phyloP scores from a whole-genome alignment of 2,888 invertebrate genomes.

The Erebia palarica region DNA sequence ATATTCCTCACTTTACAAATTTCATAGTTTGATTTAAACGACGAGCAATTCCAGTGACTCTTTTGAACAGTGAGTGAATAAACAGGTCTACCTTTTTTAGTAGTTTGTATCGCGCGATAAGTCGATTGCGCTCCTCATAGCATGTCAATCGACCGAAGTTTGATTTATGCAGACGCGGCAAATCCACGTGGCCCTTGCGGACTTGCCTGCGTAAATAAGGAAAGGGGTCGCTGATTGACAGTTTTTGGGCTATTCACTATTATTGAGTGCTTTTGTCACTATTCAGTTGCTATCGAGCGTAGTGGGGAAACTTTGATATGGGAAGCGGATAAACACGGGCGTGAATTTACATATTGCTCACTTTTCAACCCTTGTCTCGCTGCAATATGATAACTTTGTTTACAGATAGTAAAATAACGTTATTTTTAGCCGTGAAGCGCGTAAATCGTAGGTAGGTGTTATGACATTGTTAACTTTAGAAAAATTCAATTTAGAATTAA shows the following conservation, averaged over 20 bases:
- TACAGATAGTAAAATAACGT: neutral
- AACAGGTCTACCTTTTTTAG: neutral
- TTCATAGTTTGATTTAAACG: neutral
- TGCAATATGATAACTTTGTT: slow-evolving; percentile 30
- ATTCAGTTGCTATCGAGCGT: slow-evolving; percentile 47
- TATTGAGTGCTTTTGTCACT: slow-evolving; percentile 46
- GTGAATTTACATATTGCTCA: slow-evolving; percentile 63
- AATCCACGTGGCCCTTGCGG: no score
- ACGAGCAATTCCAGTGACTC: neutral
- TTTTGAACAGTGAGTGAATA: neutral
- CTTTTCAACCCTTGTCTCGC: slow-evolving; percentile 47
- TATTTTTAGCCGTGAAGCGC: neutral
- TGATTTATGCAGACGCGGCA: no score
- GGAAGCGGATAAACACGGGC: slow-evolving; percentile 55
- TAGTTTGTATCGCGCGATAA: neutral
- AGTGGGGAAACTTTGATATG: slow-evolving; percentile 57
- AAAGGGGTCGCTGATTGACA: slow-evolving; percentile 41
- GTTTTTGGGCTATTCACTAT: slow-evolving; percentile 63
- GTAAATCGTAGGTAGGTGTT: neutral
- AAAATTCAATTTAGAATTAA: neutral
- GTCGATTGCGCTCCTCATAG: no score
- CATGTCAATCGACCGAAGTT: no score
- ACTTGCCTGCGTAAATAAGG: no score
- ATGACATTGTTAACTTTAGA: neutral
- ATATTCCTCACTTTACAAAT: neutral